Conservation (phyloP, 2,797 vertebrate genomes). For the Notoglanidium macrostoma region DNA sequence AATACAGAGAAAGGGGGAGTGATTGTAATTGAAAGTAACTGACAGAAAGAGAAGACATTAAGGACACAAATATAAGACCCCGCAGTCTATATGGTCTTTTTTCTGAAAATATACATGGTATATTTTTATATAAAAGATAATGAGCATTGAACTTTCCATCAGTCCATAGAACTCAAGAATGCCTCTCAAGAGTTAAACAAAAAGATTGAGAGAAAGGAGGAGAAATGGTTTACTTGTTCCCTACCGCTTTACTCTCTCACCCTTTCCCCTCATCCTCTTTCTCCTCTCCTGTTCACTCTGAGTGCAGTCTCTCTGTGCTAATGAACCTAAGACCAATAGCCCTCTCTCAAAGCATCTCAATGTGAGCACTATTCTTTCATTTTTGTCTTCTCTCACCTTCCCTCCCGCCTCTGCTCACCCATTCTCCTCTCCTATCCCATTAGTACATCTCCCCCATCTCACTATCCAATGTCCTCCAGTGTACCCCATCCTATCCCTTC, state of each 20-base stretch:
- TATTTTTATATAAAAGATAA: no score
- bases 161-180: constrained; percentile 4
- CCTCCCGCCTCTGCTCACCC: neutral
- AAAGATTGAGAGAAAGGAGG: neutral
- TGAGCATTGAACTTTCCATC: constrained; percentile 8
- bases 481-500: neutral
- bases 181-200: constrained; percentile 15
- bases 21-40: neutral
- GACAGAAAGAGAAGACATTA: neutral
- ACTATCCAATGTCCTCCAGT: neutral
- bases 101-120: neutral
- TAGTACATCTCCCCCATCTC: neutral
- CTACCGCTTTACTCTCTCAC: constrained; percentile 14
- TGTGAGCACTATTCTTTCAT: neutral
- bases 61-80: constrained; percentile 14
- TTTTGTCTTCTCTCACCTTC: constrained; percentile 17
- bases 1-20: neutral
- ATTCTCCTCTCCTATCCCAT: neutral
- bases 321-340: constrained; percentile 35
- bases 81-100: neutral
- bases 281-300: constrained; percentile 3
- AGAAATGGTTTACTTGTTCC: neutral
- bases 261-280: neutral
- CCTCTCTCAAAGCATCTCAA: constrained; percentile 11
- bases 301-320: constrained; percentile 23